These are phyloP conservation scores for Sesia bembeciformis DNA, from an alignment of 2,888 invertebrate species.

Conservation along the genomic window DNA sequence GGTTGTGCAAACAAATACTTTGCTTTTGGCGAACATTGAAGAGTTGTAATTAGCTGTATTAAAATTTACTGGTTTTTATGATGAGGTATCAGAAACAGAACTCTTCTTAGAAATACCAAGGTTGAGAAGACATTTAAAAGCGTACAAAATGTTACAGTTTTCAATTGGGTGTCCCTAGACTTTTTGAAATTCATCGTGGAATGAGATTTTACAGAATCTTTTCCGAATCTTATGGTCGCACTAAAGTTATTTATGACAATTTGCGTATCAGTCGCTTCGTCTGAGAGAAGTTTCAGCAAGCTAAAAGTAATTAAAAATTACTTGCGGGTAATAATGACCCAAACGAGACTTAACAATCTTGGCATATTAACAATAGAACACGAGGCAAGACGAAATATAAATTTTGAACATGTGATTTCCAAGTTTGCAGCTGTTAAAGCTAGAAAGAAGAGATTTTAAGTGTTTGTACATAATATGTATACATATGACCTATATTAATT, in stretches of 20 bases:
- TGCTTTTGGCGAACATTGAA: too few relatives aligned
- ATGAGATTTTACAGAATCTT: conserved; percentile 7
- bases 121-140: conserved; percentile 2
- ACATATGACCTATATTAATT: too few relatives aligned
- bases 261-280: too few relatives aligned
- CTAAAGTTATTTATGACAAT: conserved; percentile 2
- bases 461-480: not conserved
- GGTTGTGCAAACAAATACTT: conserved; percentile 7
- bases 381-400: too few relatives aligned
- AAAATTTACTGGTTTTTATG: conserved; percentile 4
- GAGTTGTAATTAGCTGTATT: conserved; percentile 6
- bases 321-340: not conserved
- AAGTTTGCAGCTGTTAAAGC: too few relatives aligned
- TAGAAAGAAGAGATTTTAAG: not conserved
- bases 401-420: too few relatives aligned
- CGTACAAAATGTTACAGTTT: conserved; percentile 1
- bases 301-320: not conserved
- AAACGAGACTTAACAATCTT: not conserved
- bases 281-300: too few relatives aligned
- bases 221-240: conserved; percentile 4
- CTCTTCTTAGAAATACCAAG: conserved; percentile 4
- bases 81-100: conserved; percentile 5
- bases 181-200: conserved; percentile 2
- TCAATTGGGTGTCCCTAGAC: not conserved
- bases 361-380: not conserved